These are phyloP conservation scores for Pteropus rufus DNA, from an alignment of 2,797 vertebrate species.

Conservation along the genomic window DNA sequence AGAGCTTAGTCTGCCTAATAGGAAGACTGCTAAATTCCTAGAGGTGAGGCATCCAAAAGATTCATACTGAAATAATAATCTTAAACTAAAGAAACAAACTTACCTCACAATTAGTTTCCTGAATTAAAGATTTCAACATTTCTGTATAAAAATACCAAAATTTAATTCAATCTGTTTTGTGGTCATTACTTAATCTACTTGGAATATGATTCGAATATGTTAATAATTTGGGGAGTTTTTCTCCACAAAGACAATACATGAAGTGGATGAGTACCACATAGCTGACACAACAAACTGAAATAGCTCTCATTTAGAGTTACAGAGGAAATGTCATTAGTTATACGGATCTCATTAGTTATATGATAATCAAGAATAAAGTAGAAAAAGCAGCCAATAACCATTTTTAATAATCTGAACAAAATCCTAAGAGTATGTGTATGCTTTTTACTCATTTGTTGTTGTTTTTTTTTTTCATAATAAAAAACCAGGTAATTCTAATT, in stretches of 20 bases:
- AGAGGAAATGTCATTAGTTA: neutral
- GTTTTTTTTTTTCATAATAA: neutral
- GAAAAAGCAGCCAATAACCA: neutral
- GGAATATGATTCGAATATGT: conserved; percentile 34
- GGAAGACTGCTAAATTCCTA: neutral
- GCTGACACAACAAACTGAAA: neutral
- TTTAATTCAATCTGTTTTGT: neutral
- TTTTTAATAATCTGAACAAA: neutral
- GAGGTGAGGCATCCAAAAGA: neutral
- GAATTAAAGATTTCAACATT: neutral
- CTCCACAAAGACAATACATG: neutral
- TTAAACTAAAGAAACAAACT: neutral
- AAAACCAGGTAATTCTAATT: neutral
- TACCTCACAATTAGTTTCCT: neutral
- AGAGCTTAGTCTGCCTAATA: neutral
- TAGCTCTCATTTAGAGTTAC: neutral
- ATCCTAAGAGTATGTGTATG: neutral
- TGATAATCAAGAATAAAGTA: neutral
- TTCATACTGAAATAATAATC: neutral
- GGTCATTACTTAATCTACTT: neutral
- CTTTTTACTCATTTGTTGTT: neutral
- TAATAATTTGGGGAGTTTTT: conserved; percentile 1
- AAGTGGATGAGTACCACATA: neutral
- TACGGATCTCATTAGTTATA: neutral
- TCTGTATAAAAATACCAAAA: neutral